Base-by-base conservation (phyloP, 2,113 vertebrate genomes). In the Chaenocephalus aceratus region DNA sequence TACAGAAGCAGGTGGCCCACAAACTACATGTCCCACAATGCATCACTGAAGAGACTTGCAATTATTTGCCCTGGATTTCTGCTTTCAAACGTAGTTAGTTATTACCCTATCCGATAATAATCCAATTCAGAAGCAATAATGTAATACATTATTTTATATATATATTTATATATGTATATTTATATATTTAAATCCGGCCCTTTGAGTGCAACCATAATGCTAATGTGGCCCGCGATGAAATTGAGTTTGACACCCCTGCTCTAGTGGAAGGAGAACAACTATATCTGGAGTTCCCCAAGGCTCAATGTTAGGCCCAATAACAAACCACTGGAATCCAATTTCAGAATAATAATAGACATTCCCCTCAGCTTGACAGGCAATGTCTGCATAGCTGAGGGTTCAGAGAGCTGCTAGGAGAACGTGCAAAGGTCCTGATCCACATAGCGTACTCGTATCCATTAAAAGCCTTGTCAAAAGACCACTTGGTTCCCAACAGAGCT, bases 401-500 rank as follows among this genome's bases (percentile, higher is more conserved):
- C 60, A 80, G n/a, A 85, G 76, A 66, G 58, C 65, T 79, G 51
- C 70, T 71, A 75, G 15, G 6, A 64, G 68, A 63, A 49, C 74
- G 74, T 72, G 85, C 53, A 86, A 83, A 85, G 91, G 83, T 91
- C 69, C 64, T 34, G 82, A 91, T 88, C 84, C 89, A 88, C 72
- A 86, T 78, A 80, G 77, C 77, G 74, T 72, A 85, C 69, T 75
- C 45, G 77, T 53, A 86, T 90, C 87, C 90, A 93, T 93, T 92
- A 93, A 90, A 90, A 82, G 62, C 59, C 80, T 87, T 92, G 86
- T 90, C 87, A 89, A 88, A 90, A 77, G 67, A 84, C 72, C 67
- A 66, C 72, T 86, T 67, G 71, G 81, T 62, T 94, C 93, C 92
- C 93, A 82, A 74, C 66, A 90, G 93, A 90, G 88, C 49, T 14